Evolutionary conservation across 2,113 vertebrate genomes (phyloP).

Genomic region (Ranitomeya variabilis): DNA sequence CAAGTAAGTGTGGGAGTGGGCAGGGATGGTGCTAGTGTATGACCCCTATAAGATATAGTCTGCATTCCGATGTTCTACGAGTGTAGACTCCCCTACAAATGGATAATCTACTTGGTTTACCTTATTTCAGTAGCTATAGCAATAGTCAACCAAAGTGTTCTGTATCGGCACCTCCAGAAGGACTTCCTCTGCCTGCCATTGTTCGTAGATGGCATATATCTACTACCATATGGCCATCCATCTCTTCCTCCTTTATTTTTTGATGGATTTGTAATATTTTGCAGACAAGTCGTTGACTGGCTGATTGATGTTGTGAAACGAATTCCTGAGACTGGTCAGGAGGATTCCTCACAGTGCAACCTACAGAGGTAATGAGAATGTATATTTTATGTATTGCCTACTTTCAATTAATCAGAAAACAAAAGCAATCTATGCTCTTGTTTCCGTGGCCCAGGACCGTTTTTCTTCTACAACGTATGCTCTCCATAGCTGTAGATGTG

Average conservation of each 20-base stretch:
- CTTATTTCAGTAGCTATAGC: too few species aligned
- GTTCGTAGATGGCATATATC: too few species aligned
- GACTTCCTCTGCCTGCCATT: too few species aligned
- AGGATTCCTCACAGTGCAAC: background rate
- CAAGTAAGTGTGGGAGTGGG: slow-evolving; percentile 72
- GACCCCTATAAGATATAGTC: too few species aligned
- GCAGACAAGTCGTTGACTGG: slow-evolving; percentile 87
- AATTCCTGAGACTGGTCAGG: background rate
- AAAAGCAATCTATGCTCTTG: background rate
- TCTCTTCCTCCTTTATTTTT: too few species aligned
- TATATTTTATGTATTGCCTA: background rate
- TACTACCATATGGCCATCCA: too few species aligned
- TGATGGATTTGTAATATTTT: slow-evolving; percentile 20
- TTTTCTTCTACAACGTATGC: slow-evolving; percentile 86
- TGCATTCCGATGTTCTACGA: too few species aligned
- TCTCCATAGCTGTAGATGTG: slow-evolving; percentile 87
- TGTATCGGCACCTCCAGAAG: too few species aligned
- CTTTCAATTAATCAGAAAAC: background rate
- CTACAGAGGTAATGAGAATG: slow-evolving; percentile 21
- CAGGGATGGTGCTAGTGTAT: too few species aligned
- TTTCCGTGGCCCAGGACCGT: slow-evolving; percentile 73
- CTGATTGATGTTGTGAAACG: slow-evolving; percentile 74
- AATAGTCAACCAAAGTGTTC: too few species aligned
- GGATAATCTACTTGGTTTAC: too few species aligned
- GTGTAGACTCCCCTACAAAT: too few species aligned